phyloP scores from a whole-genome alignment of 2,888 invertebrate species.

The Sinotaia quadrata region DNA sequence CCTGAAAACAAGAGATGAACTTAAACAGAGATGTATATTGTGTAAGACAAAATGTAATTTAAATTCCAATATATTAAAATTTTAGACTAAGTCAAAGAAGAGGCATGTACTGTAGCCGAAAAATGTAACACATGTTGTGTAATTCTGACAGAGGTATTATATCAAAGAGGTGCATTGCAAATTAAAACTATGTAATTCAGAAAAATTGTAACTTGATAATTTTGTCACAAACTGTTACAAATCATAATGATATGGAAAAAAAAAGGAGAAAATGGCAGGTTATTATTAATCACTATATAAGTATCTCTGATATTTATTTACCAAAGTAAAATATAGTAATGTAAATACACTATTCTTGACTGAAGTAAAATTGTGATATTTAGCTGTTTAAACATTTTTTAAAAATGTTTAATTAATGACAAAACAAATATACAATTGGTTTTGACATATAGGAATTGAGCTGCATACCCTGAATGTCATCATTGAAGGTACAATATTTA shows the following conservation, averaged over 20 bases:
- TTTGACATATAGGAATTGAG: background rate
- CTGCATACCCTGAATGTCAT: constrained; percentile 91
- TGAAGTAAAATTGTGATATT: background rate
- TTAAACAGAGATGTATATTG: background rate
- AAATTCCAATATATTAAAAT: background rate
- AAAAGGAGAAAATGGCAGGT: background rate
- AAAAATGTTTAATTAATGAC: background rate
- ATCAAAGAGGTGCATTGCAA: too few relatives aligned
- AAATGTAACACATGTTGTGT: too few relatives aligned
- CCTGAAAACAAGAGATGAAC: background rate
- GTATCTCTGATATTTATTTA: too few relatives aligned
- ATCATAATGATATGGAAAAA: background rate
- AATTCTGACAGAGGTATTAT: too few relatives aligned
- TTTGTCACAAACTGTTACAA: background rate
- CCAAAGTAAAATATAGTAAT: background rate
- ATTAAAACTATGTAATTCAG: too few relatives aligned
- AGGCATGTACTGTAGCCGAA: too few relatives aligned
- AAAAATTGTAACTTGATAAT: too few relatives aligned
- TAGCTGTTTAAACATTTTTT: background rate
- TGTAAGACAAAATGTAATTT: background rate
- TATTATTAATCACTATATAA: too few relatives aligned
- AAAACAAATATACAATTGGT: background rate
- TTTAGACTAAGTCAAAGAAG: too few relatives aligned
- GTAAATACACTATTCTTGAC: background rate
- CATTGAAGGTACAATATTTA: constrained; percentile 95